Evolutionary conservation across 2,797 vertebrate species (phyloP).

Genomic region (Hypotaenidia okinawae): DNA sequence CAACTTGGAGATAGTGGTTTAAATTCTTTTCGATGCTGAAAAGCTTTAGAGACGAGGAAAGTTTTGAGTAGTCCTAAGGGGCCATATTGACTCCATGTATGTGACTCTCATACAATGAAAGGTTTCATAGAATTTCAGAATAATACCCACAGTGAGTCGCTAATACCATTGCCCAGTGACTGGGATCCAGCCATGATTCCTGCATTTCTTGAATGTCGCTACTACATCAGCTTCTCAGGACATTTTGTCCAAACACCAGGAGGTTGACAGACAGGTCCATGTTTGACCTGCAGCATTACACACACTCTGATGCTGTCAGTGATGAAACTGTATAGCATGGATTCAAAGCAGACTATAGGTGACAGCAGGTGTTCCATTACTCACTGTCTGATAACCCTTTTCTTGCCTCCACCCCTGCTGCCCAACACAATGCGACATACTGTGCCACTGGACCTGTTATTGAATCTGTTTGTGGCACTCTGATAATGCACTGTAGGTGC

Average conservation of each 20-base stretch:
- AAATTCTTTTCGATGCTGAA: background rate
- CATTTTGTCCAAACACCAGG: slow-evolving; percentile 42
- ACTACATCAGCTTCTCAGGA: slow-evolving; percentile 47
- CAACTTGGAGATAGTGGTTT: background rate
- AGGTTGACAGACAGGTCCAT: slow-evolving; percentile 56
- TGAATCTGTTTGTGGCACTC: slow-evolving; percentile 31
- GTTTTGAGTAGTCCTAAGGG: slow-evolving; percentile 3
- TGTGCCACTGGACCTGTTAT: background rate
- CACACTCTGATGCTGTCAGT: slow-evolving; percentile 51
- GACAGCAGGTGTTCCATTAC: slow-evolving; percentile 68
- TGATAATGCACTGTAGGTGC: slow-evolving; percentile 15
- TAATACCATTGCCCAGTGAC: slow-evolving; percentile 14
- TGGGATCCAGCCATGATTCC: slow-evolving; percentile 37
- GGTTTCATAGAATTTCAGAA: slow-evolving; percentile 38
- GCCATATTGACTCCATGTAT: background rate
- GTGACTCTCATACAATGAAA: background rate
- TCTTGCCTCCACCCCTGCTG: slow-evolving; percentile 25
- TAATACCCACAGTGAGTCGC: slow-evolving; percentile 34
- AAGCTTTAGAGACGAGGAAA: background rate
- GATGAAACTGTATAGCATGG: slow-evolving; percentile 68
- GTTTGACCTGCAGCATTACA: slow-evolving; percentile 54
- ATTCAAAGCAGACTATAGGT: slow-evolving; percentile 46
- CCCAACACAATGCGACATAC: background rate
- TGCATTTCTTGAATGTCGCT: slow-evolving; percentile 43
- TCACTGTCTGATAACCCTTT: slow-evolving; percentile 70